Conservation (phyloP, 2,113 vertebrate genomes). For the Calidris pygmaea region DNA sequence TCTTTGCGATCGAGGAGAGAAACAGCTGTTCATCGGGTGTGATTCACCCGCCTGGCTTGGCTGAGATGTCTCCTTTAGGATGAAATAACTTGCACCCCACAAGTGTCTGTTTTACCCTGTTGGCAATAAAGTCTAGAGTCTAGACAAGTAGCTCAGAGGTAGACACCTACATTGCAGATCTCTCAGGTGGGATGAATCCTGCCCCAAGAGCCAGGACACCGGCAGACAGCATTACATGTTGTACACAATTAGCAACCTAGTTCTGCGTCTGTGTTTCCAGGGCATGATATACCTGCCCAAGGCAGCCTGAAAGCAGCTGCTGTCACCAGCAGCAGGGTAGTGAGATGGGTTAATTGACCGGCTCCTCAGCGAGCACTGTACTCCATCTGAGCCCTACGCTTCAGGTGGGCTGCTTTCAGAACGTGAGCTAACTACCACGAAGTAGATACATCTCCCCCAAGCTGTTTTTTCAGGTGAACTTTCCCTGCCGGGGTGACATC, state of each 20-base stretch:
- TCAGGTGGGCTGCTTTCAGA: neutral
- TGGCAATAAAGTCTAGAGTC: conserved; percentile 14
- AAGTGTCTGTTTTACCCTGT: neutral
- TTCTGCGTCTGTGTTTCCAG: neutral
- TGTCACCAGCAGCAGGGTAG: neutral
- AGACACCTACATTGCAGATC: neutral
- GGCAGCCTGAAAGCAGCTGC: neutral
- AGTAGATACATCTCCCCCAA: neutral
- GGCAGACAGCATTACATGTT: neutral
- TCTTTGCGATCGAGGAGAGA: neutral
- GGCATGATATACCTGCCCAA: neutral
- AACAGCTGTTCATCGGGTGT: conserved; percentile 18
- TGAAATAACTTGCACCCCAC: neutral
- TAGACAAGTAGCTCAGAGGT: conserved; percentile 46
- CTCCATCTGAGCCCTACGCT: neutral
- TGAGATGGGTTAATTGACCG: neutral
- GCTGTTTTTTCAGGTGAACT: neutral
- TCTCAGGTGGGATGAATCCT: neutral
- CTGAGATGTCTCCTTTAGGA: neutral
- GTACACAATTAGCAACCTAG: neutral
- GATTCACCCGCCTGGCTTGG: conserved; percentile 42
- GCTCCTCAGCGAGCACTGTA: neutral
- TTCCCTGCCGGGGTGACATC: neutral
- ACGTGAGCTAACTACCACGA: neutral
- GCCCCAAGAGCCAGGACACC: neutral